Evolutionary conservation across 2,888 invertebrate species (phyloP).

Genomic region (Muscina levida): DNA sequence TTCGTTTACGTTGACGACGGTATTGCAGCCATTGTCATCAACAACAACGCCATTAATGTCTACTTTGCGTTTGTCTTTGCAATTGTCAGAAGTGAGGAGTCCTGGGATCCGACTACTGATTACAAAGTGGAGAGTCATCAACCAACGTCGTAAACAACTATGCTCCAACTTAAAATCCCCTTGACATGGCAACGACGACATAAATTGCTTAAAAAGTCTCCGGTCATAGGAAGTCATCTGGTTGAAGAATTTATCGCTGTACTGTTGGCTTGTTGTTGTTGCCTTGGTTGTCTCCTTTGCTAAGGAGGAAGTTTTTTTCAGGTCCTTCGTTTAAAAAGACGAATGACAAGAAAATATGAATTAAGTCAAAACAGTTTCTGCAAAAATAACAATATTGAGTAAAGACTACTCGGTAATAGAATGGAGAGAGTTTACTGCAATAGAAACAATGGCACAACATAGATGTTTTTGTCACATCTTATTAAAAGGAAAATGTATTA

Average conservation of each 20-base stretch:
- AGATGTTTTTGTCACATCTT: no score
- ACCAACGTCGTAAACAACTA: constrained; percentile 38
- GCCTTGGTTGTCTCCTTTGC: background rate
- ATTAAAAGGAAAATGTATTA: no score
- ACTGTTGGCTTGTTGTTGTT: background rate
- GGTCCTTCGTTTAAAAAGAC: background rate
- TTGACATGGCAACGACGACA: constrained; percentile 47
- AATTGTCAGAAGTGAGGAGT: background rate
- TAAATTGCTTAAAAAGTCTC: constrained; percentile 50
- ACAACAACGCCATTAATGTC: background rate
- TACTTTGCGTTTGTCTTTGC: constrained; percentile 2
- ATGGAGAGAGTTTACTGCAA: no score
- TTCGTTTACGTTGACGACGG: background rate
- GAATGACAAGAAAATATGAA: constrained; percentile 28
- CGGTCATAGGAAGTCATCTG: constrained; percentile 47
- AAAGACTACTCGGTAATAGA: no score
- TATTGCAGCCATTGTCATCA: background rate
- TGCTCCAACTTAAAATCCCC: constrained; percentile 35
- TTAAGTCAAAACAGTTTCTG: constrained; percentile 30
- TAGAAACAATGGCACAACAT: background rate
- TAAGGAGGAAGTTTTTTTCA: constrained; percentile 4
- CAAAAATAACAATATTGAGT: background rate
- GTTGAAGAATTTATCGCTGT: constrained; percentile 42
- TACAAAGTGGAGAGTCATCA: background rate
- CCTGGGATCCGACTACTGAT: no score